Conservation (phyloP, 2,113 vertebrate genomes). For the Talpa occidentalis region DNA sequence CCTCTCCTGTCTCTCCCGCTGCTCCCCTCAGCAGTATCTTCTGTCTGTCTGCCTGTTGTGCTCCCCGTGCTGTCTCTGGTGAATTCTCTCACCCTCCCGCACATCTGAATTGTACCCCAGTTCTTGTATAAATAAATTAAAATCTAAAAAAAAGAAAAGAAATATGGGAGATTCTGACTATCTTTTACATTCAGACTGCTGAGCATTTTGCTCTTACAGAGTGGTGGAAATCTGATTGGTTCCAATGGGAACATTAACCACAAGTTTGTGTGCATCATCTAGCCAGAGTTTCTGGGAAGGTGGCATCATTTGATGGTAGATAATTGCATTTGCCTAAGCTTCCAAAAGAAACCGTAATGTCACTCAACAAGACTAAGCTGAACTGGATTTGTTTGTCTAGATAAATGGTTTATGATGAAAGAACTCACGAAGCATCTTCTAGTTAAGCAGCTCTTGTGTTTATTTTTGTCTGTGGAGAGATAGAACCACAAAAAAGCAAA, state of each 20-base stretch:
- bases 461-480: conserved; percentile 41
- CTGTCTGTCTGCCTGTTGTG: no score
- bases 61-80: no score
- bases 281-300: conserved; percentile 30
- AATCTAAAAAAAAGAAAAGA: no score
- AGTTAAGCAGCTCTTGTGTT: not conserved
- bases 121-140: no score
- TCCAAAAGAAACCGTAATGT: conserved; percentile 44
- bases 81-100: no score
- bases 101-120: no score
- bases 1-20: no score
- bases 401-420: conserved; percentile 47
- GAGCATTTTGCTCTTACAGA: not conserved
- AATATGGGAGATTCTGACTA: not conserved
- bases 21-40: no score
- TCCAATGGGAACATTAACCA: not conserved
- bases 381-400: conserved; percentile 60
- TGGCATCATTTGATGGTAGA: not conserved
- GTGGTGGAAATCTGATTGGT: not conserved
- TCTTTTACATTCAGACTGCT: not conserved
- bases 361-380: conserved; percentile 42
- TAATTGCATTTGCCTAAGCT: conserved; percentile 68
- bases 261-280: not conserved
- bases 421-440: conserved; percentile 37
- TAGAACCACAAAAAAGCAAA: not conserved